Percentiles rank a stretch among this genome's conserved stretches.
Conservation (phyloP, 2,888 invertebrate genomes). For the Eilema depressum region DNA sequence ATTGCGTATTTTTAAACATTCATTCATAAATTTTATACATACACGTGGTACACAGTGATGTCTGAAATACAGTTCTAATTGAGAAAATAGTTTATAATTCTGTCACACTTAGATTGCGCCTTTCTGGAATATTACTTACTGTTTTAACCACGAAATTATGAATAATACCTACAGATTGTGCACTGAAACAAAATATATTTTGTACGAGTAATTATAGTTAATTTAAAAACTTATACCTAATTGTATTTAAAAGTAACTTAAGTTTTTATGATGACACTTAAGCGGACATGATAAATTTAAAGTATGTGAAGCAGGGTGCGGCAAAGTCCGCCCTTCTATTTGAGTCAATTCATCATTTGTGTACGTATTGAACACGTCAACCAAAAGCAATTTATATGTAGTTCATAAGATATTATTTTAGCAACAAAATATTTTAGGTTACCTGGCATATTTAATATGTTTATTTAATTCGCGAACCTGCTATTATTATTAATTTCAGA, state of each 20-base stretch:
- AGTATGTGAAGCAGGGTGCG: constrained; percentile 55
- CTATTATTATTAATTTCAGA: constrained; percentile 47
- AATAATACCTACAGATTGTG: constrained; percentile 62
- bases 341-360: constrained; percentile 78
- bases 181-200: constrained; percentile 76
- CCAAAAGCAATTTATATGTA: constrained; percentile 79
- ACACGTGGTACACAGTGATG: constrained; percentile 45
- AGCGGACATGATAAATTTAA: constrained; percentile 51
- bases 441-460: constrained; percentile 28
- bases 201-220: constrained; percentile 77
- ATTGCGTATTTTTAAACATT: constrained; percentile 45
- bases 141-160: constrained; percentile 51
- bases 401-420: constrained; percentile 68
- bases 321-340: constrained; percentile 60
- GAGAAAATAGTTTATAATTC: constrained; percentile 47
- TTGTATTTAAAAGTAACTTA: constrained; percentile 65
- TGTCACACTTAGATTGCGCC: constrained; percentile 52
- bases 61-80: constrained; percentile 24
- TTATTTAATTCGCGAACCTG: constrained; percentile 36
- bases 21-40: constrained; percentile 48
- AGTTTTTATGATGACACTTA: constrained; percentile 74
- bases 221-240: constrained; percentile 71
- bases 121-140: constrained; percentile 51
- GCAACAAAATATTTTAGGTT: constrained; percentile 54
- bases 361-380: constrained; percentile 67